Base-by-base conservation (phyloP, 2,888 invertebrate genomes). In the Elaeidobius kamerunicus region DNA sequence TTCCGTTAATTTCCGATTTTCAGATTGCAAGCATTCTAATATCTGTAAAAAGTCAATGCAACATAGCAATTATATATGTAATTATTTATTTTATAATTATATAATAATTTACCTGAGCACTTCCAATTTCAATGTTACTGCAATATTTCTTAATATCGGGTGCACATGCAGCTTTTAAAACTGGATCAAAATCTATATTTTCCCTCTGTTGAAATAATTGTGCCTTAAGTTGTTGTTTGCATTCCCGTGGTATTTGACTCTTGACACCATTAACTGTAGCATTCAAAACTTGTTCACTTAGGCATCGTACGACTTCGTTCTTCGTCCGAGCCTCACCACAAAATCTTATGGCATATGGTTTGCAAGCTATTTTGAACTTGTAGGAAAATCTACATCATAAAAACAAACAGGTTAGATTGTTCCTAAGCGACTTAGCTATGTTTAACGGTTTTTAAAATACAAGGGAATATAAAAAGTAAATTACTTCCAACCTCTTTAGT, bases 301-400 rank as follows among this genome's bases (percentile, higher is more conserved):
- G 75, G 70, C 95, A 96, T 45, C 81, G 78, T 11, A 95, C 86
- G 3, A 91, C 91, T 63, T 91, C 87, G 55, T 80, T 82, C 71
- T 88, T 90, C 0, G 86, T 86, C 67, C 81, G 84, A 34, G 88
- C 84, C 59, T 79, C 81, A 6, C 79, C 78, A 71, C 85, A 85
- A 67, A 80, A 82, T 57, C 82, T 76, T 48, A 80, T 62, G 0
- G 93, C 93, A 70, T 88, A 85, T 2, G 84, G 81, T 64, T 88
- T 88, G 67, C 98, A 99, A 0, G 94, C 91, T 70, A 94, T 85
- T 74, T 96, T 94, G 72, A 99, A 98, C 72, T 92, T 92, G 65
- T 87, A 88, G 4, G 58, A 58, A 47, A 58, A 56, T 34, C 54
- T 57, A 32, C 20, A 46, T 19, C 12, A 38, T 17, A 17, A 38